phyloP scores from a whole-genome alignment of 2,888 invertebrate species.

The Rhingia rostrata region DNA sequence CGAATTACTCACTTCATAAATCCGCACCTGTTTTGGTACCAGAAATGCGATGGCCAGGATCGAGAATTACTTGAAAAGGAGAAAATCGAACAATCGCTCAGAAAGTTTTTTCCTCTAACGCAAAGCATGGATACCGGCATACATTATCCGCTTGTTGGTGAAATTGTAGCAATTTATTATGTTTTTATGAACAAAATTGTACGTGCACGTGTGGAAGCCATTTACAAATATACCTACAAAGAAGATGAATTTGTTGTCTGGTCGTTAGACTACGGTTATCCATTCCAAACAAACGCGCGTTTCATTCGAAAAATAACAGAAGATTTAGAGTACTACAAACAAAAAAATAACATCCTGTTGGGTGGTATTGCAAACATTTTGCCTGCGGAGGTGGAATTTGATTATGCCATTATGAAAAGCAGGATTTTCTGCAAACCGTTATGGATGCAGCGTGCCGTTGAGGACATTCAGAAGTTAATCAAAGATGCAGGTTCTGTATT shows the following conservation, averaged over 20 bases:
- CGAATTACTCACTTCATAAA: constrained; percentile 77
- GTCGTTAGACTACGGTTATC: constrained; percentile 77
- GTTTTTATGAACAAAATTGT: constrained; percentile 77
- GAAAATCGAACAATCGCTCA: constrained; percentile 72
- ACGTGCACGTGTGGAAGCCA: constrained; percentile 75
- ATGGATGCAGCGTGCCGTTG: constrained; percentile 76
- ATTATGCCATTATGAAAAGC: constrained; percentile 75
- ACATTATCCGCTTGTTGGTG: constrained; percentile 71
- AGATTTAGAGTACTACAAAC: constrained; percentile 15
- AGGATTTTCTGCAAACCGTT: constrained; percentile 65
- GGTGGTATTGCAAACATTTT: constrained; percentile 74
- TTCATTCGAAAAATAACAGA: constrained; percentile 74
- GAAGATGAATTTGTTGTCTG: constrained; percentile 76
- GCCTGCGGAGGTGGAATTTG: constrained; percentile 77
- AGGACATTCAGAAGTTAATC: constrained; percentile 75
- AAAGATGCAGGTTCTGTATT: constrained; percentile 76
- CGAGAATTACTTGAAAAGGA: constrained; percentile 66
- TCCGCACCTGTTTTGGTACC: constrained; percentile 77
- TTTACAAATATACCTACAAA: constrained; percentile 60
- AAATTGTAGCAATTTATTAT: constrained; percentile 75
- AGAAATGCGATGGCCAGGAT: constrained; percentile 74
- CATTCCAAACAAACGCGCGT: constrained; percentile 75
- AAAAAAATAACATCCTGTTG: constrained; percentile 66
- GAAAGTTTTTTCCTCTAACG: constrained; percentile 64
- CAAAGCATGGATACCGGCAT: constrained; percentile 52